Base-by-base conservation (phyloP, 2,888 invertebrate species). In the Nipponacmea schrenckii region DNA sequence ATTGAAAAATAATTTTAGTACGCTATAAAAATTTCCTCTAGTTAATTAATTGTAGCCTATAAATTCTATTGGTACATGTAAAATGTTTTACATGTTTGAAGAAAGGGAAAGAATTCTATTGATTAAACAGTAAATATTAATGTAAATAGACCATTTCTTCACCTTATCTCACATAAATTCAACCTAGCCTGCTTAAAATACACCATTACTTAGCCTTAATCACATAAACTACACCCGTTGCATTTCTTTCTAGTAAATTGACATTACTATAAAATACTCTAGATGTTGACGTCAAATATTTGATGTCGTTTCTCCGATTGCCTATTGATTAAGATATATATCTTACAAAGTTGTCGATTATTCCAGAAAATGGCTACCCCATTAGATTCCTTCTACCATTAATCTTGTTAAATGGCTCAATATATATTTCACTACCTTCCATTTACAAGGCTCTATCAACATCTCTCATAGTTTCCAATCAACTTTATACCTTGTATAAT, bases 301-400 rank as follows among this genome's bases (percentile, higher is more conserved):
- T 56, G 56, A 56, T 56, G 56, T 56, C 20, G 56, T 24, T 56
- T 24, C 20, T 56, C 7, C 12, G 56, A 56, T 56, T 56, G 56
- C 24, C 20, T 56, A 56, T 56, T 56, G 56, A 56, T 56, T 56
- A 56, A 56, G 56, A 56, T 56, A 56, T 56, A 56, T 56, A 56
- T 56, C 56, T 56, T 56, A 56, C 56, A 56, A 20, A 24, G 20
- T 24, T 56, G 39, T 24, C 56, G 56, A 56, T 56, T 56, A 24
- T 56, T 56, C 39, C 56, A 56, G 20, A 56, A 56, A 56, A 56
- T 56, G 56, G 56, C 56, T 56, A 20, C 24, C 56, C 56, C 56
- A 56, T 56, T 56, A 56, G 56, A 56, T 20, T 24, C 24, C 20
- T 20, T 56, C 56, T 20, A 10, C 56, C 56, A 56, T 56, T 56